Conservation (phyloP, 1,140 invertebrate species). For the Brachionus calyciflorus region DNA sequence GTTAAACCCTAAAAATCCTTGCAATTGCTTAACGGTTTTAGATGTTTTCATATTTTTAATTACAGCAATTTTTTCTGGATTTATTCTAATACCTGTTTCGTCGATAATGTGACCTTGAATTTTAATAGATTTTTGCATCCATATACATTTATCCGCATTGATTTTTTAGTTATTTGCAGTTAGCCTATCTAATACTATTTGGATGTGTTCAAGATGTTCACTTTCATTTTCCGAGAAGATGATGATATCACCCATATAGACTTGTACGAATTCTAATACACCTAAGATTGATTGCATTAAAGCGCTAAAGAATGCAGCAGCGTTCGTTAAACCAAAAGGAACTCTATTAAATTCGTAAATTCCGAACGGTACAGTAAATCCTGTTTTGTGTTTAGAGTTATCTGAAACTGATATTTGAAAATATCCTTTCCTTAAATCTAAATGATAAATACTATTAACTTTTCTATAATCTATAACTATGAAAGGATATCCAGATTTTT, state of each 20-base stretch:
- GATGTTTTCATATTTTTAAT: constrained; percentile 11
- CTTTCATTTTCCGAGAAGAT: not conserved
- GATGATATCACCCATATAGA: constrained; percentile 22
- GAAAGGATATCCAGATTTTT: not conserved
- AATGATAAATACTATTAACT: not conserved
- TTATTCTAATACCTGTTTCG: not conserved
- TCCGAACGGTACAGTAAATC: too few species aligned
- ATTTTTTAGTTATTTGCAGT: constrained; percentile 6
- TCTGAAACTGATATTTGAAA: not conserved
- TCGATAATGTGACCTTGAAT: not conserved
- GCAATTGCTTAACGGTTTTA: not conserved
- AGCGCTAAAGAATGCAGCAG: not conserved
- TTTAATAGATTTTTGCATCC: not conserved
- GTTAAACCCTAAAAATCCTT: constrained; percentile 55
- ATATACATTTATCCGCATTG: constrained; percentile 16
- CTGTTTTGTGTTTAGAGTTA: too few species aligned
- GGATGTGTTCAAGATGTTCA: constrained; percentile 22
- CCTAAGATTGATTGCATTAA: not conserved
- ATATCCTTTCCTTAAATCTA: not conserved
- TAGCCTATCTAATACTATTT: not conserved
- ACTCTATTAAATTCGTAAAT: too few species aligned
- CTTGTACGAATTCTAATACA: not conserved
- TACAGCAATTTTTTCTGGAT: constrained; percentile 1
- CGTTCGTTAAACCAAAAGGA: too few species aligned
- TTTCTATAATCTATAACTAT: not conserved